These are phyloP conservation scores for Atractosteus spatula DNA, from an alignment of 2,113 vertebrate genomes.

Conservation along the genomic window DNA sequence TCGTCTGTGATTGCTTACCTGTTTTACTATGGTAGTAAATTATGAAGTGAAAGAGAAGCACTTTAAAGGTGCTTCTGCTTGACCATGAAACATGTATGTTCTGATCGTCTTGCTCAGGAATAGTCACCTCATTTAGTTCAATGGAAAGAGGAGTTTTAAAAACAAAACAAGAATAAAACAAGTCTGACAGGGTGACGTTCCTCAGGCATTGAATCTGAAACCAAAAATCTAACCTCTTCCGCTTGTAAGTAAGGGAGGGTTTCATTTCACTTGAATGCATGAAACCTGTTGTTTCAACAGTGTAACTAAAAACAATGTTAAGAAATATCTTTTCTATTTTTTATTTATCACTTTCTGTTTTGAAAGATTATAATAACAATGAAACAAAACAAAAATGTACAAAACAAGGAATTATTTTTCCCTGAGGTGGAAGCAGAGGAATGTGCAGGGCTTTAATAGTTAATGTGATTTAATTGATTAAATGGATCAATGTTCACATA, in stretches of 20 bases:
- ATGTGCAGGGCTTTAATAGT: neutral
- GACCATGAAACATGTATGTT: neutral
- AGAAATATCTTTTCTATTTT: no score
- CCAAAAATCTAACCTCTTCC: neutral
- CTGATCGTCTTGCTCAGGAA: neutral
- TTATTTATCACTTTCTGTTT: no score
- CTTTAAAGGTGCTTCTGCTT: neutral
- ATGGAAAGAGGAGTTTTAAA: neutral
- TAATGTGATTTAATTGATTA: neutral
- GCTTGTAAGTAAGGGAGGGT: no score
- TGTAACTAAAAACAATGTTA: no score
- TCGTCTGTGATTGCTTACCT: neutral
- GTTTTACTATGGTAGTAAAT: slow-evolving; percentile 8
- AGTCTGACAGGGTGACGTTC: slow-evolving; percentile 21
- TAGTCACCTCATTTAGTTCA: neutral
- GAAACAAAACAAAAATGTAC: no score
- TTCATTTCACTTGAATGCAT: no score
- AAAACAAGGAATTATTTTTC: neutral
- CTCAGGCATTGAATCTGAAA: neutral
- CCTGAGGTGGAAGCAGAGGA: neutral
- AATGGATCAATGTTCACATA: neutral
- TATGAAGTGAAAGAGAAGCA: neutral
- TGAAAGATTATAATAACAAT: no score
- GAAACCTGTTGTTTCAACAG: no score
- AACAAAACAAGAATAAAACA: slow-evolving; percentile 1